Conservation (phyloP, 1,140 invertebrate species). For the Lamellibrachia luymesi region DNA sequence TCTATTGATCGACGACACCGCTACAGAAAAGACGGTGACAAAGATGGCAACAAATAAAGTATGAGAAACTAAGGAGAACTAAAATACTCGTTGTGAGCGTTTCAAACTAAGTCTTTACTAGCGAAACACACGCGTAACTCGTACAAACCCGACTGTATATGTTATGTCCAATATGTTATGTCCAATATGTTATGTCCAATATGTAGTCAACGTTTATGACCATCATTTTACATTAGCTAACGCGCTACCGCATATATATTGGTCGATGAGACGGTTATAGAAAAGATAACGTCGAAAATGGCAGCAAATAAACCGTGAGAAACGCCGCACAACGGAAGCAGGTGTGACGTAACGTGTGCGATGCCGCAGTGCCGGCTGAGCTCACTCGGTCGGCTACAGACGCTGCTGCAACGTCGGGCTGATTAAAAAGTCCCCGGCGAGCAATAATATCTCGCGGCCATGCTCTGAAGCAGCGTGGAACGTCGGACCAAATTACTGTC, state of each 20-base stretch:
- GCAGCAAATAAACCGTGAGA: background rate
- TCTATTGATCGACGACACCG: too few species aligned
- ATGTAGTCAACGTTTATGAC: background rate
- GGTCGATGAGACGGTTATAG: background rate
- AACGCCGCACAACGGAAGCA: background rate
- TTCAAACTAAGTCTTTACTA: too few species aligned
- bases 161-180: background rate
- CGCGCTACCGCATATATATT: background rate
- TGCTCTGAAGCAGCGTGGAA: background rate
- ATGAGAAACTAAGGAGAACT: too few species aligned
- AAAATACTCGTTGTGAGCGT: too few species aligned
- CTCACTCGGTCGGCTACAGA: background rate
- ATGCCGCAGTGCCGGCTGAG: background rate
- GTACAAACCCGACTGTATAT: too few species aligned
- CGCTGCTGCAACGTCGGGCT: background rate
- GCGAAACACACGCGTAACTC: too few species aligned
- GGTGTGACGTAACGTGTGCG: background rate
- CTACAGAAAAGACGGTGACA: too few species aligned
- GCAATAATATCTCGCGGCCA: background rate
- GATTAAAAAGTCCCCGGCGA: background rate
- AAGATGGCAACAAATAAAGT: too few species aligned
- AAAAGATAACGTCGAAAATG: background rate
- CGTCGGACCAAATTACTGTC: background rate
- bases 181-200: background rate
- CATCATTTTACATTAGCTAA: background rate